Base-by-base conservation (phyloP, 2,888 invertebrate genomes). In the Lasioglossum lativentre region DNA sequence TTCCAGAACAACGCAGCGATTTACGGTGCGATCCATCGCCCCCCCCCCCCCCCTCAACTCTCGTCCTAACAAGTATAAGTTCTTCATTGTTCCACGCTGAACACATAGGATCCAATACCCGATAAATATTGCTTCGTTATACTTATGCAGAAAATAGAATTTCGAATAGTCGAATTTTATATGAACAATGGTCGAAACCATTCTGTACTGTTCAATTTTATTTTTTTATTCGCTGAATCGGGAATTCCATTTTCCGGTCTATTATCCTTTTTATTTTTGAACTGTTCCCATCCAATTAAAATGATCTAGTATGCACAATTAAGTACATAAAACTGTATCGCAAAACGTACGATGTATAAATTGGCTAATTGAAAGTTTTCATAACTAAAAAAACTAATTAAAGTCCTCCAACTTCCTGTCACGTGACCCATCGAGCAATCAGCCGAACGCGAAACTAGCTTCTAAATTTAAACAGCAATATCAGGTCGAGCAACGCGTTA, bases 21-120 rank as follows among this genome's bases (percentile, higher is more conserved):
- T 76, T 80, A 74, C 72, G 76, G 82, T 42, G 76, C 82, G 77
- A 89, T 80, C 42, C 75, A 78, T 71, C 70, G 47, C 12, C 59
- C 73, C 45, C 34, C 3, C 34, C 34, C 34, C 34, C 34, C 34
- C 1, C 34, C 34, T 3, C 34, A 34, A 70, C 66, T 63, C 71
- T 76, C 75, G 30, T 52, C 47, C 74, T 82, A 86, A 85, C 79
- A 82, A 75, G 77, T 82, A 90, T 89, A 86, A 90, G 86, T 90
- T 83, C 83, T 77, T 88, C 86, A 81, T 83, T 90, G 83, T 90
- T 86, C 80, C 90, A 34, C 81, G 73, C 63, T 78, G 75, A 71
- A 56, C 82, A 82, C 71, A 30, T 19, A 30, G 66, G 74, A 75
- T 73, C 47, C 81, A 27, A 19, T 80, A 88, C 76, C 83, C 82